These are phyloP conservation scores for Cygnus olor DNA, from an alignment of 2,797 vertebrate genomes.

Conservation along the genomic window DNA sequence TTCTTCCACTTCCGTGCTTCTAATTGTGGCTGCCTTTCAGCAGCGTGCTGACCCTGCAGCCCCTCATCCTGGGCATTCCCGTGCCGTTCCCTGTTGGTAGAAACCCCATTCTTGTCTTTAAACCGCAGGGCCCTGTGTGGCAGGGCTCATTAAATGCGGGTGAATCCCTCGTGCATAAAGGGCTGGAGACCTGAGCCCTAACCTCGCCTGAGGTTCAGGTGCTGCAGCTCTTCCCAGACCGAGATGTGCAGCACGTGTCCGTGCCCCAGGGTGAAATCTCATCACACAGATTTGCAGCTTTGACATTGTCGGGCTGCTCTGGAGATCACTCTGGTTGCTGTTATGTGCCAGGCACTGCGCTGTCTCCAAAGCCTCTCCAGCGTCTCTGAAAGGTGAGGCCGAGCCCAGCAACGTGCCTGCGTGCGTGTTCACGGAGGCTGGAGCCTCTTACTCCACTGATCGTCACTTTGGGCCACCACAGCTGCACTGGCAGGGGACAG, in stretches of 20 bases:
- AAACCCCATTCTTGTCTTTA: fast-evolving
- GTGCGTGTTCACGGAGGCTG: background rate
- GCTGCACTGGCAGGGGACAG: background rate
- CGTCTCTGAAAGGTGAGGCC: fast-evolving
- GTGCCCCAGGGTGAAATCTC: background rate
- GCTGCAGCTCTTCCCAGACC: background rate
- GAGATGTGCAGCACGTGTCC: background rate
- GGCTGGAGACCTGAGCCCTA: background rate
- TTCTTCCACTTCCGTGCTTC: background rate
- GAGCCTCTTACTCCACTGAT: background rate
- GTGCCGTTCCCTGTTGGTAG: background rate
- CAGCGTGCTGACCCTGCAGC: fast-evolving
- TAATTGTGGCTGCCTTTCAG: background rate
- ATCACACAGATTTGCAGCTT: background rate
- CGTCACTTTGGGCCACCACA: background rate
- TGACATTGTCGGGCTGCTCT: too few relatives aligned
- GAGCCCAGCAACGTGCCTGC: fast-evolving
- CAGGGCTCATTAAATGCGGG: background rate
- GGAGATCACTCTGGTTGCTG: too few relatives aligned
- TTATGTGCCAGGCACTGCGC: too few relatives aligned
- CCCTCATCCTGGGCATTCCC: fast-evolving
- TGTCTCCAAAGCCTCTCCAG: background rate
- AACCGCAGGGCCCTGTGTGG: background rate
- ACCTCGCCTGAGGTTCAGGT: background rate
- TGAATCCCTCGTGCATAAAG: background rate